Conservation (phyloP, 2,113 vertebrate genomes). For the Spizaetus ornatus region DNA sequence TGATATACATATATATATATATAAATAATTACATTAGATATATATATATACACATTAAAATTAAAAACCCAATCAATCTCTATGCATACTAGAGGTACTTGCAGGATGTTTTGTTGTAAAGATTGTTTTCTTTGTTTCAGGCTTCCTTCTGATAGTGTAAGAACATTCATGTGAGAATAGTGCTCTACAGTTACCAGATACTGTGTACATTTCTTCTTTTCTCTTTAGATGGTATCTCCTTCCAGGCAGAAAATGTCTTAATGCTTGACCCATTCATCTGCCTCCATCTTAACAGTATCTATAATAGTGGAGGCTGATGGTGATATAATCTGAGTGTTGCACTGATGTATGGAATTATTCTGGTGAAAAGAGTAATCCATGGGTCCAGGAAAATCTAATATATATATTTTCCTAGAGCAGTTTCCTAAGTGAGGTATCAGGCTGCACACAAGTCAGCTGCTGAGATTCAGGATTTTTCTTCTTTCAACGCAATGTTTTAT, state of each 20-base stretch:
- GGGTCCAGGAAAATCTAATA: background rate
- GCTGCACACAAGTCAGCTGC: background rate
- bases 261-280: background rate
- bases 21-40: background rate
- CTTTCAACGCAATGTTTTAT: background rate
- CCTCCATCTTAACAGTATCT: background rate
- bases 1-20: background rate
- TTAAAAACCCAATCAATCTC: background rate
- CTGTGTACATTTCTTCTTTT: background rate
- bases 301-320: background rate
- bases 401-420: background rate
- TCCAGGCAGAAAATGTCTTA: background rate
- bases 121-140: background rate
- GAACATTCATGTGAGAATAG: background rate
- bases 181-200: background rate
- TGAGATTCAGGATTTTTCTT: background rate
- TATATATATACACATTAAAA: background rate
- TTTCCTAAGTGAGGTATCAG: background rate
- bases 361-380: background rate
- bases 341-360: background rate
- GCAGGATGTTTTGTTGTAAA: background rate
- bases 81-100: background rate
- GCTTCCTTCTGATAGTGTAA: background rate
- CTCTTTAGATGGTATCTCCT: background rate
- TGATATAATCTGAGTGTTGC: background rate